Conservation (phyloP, 2,888 invertebrate genomes). For the Lucinisca nassula region DNA sequence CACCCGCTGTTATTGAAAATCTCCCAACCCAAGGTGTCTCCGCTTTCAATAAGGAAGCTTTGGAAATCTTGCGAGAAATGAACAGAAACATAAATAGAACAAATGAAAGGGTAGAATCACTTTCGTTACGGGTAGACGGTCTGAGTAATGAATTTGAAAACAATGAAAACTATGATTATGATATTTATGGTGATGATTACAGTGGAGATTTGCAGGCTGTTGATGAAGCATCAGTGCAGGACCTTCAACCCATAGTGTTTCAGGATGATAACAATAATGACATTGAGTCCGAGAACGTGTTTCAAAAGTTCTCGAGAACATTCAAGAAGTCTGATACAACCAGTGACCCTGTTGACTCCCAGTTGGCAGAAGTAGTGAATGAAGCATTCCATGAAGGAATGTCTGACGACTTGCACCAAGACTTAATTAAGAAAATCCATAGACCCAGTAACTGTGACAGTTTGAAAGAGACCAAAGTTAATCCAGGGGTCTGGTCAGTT, state of each 20-base stretch:
- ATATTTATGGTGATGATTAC: not conserved
- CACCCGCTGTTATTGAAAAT: not conserved
- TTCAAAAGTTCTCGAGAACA: slow-evolving; percentile 15
- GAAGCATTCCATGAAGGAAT: slow-evolving; percentile 34
- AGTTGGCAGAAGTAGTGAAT: slow-evolving; percentile 28
- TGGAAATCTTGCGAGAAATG: slow-evolving; percentile 43
- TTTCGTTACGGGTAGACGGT: slow-evolving; percentile 12
- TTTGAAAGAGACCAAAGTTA: slow-evolving; percentile 30
- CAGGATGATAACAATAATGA: not conserved
- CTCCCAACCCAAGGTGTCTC: not conserved
- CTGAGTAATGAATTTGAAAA: slow-evolving; percentile 13
- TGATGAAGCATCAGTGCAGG: not conserved
- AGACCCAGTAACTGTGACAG: slow-evolving; percentile 32
- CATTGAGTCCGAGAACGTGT: not conserved
- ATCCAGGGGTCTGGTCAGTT: slow-evolving; percentile 35
- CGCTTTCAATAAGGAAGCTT: slow-evolving; percentile 38
- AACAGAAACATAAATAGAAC: slow-evolving; percentile 38
- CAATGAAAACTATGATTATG: not conserved
- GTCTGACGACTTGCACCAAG: slow-evolving; percentile 29
- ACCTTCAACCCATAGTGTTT: no score
- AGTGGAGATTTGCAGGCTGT: not conserved
- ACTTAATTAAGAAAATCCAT: slow-evolving; percentile 13
- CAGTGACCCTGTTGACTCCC: not conserved
- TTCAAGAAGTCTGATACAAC: slow-evolving; percentile 34
- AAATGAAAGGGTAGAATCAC: slow-evolving; percentile 30